A percentile compares a stretch with the other conserved stretches of the same genome.
Conservation (phyloP, 1,140 invertebrate genomes). For the Drosophila ambigua region DNA sequence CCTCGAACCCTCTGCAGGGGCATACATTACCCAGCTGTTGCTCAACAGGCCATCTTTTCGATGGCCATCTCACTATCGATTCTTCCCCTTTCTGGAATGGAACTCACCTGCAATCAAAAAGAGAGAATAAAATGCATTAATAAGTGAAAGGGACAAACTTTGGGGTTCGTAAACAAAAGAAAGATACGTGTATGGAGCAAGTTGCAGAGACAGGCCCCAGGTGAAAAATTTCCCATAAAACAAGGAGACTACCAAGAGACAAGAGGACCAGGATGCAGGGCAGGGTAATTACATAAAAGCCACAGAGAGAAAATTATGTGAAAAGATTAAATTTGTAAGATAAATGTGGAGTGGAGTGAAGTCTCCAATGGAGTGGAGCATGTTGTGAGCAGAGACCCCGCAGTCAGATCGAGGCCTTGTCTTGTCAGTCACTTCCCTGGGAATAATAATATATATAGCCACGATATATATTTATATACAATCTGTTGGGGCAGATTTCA, state of each 20-base stretch:
- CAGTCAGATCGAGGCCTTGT: slow-evolving; percentile 9
- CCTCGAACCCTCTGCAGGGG: no score
- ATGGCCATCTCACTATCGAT: slow-evolving; percentile 2
- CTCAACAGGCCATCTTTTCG: background rate
- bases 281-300: slow-evolving; percentile 75
- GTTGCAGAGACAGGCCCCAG: slow-evolving; percentile 18
- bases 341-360: slow-evolving; percentile 65
- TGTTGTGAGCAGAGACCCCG: slow-evolving; percentile 11
- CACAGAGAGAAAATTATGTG: slow-evolving; percentile 74
- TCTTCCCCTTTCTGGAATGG: slow-evolving; percentile 1
- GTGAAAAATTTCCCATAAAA: slow-evolving; percentile 62
- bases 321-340: slow-evolving; percentile 81
- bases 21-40: slow-evolving; percentile 35
- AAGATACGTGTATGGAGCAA: slow-evolving; percentile 23
- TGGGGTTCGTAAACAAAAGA: slow-evolving; percentile 26
- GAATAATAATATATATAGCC: slow-evolving; percentile 42
- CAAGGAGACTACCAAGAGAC: background rate
- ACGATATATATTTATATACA: slow-evolving; percentile 29
- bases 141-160: slow-evolving; percentile 40
- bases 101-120: slow-evolving; percentile 70
- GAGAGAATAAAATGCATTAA: slow-evolving; percentile 45
- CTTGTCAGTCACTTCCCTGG: slow-evolving; percentile 47
- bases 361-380: background rate
- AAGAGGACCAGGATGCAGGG: slow-evolving; percentile 14
- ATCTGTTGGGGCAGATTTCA: slow-evolving; percentile 52